Evolutionary conservation across 2,888 invertebrate genomes (phyloP).

Genomic region (Catotricha subobsoleta): DNA sequence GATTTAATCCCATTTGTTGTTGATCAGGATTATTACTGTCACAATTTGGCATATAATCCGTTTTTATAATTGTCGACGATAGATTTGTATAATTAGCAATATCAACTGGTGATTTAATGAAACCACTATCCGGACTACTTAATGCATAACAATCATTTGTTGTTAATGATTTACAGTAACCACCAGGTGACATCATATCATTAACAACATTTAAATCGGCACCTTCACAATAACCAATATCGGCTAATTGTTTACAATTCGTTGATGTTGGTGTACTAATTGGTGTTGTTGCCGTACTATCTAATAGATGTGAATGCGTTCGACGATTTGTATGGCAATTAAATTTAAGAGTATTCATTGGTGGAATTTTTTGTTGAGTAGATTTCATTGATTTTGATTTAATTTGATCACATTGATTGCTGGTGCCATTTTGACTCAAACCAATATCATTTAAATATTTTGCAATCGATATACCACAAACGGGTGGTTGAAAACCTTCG

Average conservation of each 20-base stretch:
- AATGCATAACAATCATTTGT: constrained; percentile 19
- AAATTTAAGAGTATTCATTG: constrained; percentile 27
- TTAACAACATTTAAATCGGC: background rate
- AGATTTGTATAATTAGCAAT: constrained; percentile 1
- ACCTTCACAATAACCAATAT: constrained; percentile 4
- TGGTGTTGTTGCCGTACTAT: constrained; percentile 1
- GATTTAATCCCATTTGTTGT: too few species aligned
- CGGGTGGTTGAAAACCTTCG: constrained; percentile 22
- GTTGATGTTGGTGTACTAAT: background rate
- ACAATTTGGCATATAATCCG: constrained; percentile 23
- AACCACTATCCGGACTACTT: constrained; percentile 8
- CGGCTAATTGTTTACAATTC: constrained; percentile 17
- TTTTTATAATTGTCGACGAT: constrained; percentile 6
- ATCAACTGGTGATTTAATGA: constrained; percentile 8
- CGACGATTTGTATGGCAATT: too few species aligned
- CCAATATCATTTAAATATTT: constrained; percentile 24
- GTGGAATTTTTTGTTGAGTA: constrained; percentile 19
- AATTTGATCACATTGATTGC: constrained; percentile 5
- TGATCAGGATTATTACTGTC: constrained; percentile 11
- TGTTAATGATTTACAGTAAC: constrained; percentile 26
- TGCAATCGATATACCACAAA: background rate
- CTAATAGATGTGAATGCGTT: background rate
- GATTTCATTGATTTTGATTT: constrained; percentile 12
- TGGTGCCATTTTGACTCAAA: constrained; percentile 18
- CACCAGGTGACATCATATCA: constrained; percentile 9